Conservation (phyloP, 1,140 invertebrate genomes). For the Microplitis mediator region DNA sequence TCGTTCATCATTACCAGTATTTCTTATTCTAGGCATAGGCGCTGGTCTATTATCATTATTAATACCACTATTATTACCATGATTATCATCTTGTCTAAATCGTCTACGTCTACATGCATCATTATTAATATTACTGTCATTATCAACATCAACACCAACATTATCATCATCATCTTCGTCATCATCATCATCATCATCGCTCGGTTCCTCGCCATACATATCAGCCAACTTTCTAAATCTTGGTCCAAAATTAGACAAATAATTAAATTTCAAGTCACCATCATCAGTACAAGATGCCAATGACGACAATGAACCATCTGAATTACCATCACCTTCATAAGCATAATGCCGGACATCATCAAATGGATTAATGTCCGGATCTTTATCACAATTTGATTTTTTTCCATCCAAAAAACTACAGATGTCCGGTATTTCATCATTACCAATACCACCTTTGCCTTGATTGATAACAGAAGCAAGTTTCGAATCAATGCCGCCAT, state of each 20-base stretch:
- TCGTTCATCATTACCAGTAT: constrained; percentile 58
- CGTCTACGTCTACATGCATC: neutral
- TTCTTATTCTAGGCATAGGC: neutral
- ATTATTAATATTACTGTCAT: neutral
- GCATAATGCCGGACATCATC: constrained; percentile 96
- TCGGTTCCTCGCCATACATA: constrained; percentile 93
- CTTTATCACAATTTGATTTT: constrained; percentile 87
- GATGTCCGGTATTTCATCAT: constrained; percentile 80
- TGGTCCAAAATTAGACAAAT: constrained; percentile 94
- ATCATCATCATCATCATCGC: constrained; percentile 76
- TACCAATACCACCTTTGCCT: constrained; percentile 58
- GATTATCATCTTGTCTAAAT: constrained; percentile 61
- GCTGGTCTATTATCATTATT: neutral
- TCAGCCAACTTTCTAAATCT: constrained; percentile 95
- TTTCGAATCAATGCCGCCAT: constrained; percentile 54
- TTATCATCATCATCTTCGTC: constrained; percentile 51
- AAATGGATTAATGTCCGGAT: constrained; percentile 86
- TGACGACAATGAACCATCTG: constrained; percentile 88
- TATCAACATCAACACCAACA: neutral
- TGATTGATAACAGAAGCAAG: constrained; percentile 50
- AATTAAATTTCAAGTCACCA: constrained; percentile 95
- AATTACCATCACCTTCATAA: constrained; percentile 95
- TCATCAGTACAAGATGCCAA: constrained; percentile 92
- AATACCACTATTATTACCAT: constrained; percentile 48
- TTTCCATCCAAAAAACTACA: constrained; percentile 89